Evolutionary conservation across 1,140 invertebrate species (phyloP), one percentile per base, ranked within the genome.

Genomic region (Scaptomyza montana): DNA sequence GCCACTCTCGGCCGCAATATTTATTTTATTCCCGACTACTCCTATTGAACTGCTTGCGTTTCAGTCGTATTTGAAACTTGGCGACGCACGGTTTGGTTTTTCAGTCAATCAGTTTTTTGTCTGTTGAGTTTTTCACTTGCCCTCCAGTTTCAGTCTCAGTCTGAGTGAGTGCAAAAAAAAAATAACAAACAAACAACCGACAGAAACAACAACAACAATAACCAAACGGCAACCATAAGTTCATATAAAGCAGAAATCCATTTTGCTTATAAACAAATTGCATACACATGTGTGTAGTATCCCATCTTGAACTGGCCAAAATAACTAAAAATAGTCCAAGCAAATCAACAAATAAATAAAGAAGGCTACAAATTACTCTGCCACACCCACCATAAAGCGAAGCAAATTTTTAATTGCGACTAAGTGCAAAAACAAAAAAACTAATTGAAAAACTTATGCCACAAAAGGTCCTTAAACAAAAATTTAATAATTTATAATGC

Each of bases 51-150:
- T 62, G 77, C 62, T 67, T 50, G 43, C 46, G 57, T 72, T 50
- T 68, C 78, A 87, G 84, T 87, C 84, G 84, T 80, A 81, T 82
- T 69, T 74, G 79, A 81, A 89, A 87, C 72, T 89, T 81, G 71
- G 69, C 76, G 79, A 77, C 84, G 78, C 56, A 77, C 79, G 81
- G 84, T 89, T 80, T 89, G 69, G 53, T 63, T 69, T 85, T 77
- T 69, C 72, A 56, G 25, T 68, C n/a, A 53, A 61, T 41, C 19
- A 61, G 28, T 60, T 45, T 49, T 49, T 30, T 36, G 45, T 78
- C 39, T 21, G n/a, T 47, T 30, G 43, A 13, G 9, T 19, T 59
- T 59, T 47, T 47, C 56, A 47, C 9, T 25, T 13, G 28, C n/a
- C 10, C 43, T 6, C 21, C 2, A 10, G 36, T 67, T 21, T 46